Evolutionary conservation across 2,797 vertebrate genomes (phyloP), one percentile per base, ranked within the genome.

Genomic region (Myotis daubentonii): DNA sequence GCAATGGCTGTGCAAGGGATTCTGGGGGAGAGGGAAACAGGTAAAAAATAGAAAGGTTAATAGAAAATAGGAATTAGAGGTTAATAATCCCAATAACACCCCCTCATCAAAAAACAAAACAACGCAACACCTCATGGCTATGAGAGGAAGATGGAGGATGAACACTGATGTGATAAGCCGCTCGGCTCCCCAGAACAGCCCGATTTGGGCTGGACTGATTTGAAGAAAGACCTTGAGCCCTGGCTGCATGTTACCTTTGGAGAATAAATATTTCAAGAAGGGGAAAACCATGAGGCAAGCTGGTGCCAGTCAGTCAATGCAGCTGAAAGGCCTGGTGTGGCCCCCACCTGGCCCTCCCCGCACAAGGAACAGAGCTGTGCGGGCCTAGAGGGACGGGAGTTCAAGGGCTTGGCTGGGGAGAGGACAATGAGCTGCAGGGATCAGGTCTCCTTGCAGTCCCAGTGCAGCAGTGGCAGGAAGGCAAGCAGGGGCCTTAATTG

Each of bases 401-500:
- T 25, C 60, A 51, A 75, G 70, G 66, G 44, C 71, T 8, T 33
- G 23, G 66, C 51, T 47, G 28, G 60, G 83, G 0, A 0, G 68
- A 20, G 66, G 74, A 85, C 72, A 87, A 68, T 79, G 82, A 78
- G 74, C 80, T 66, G 44, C 66, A 51, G 71, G 71, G 55, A 57
- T 4, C 1, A 19, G 47, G 51, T 1, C 60, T 20, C 41, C 44
- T 3, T 22, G 49, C 22, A 36, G 65, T 25, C 74, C 66, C 49
- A 5, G 38, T 30, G 79, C 23, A 51, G 86, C 72, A 33, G 17
- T 51, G 71, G 85, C 83, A 95, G 87, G 92, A 93, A 94, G 95
- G 83, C 95, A 17, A 60, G 89, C 68, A 17, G 41, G 6, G 30
- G 71, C 65, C 83, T 99, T 98, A 99, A 98, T 99, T 99, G 75